These are phyloP conservation scores for Metopia argyrocephala DNA, from an alignment of 2,888 invertebrate genomes.

Conservation along the genomic window DNA sequence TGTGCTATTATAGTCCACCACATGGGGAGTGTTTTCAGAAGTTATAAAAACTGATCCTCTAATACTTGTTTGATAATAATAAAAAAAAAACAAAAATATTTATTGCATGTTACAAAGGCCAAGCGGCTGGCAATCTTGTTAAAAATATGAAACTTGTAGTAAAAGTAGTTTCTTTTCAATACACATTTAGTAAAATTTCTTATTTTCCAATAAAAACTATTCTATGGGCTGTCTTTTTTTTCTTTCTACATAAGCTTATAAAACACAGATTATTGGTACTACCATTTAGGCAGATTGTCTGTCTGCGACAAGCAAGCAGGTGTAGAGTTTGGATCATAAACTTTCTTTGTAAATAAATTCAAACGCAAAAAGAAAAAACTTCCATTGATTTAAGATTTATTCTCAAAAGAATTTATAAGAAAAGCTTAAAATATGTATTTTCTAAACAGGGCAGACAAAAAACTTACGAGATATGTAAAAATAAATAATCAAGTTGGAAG, in stretches of 20 bases:
- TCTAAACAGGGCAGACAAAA: too few relatives aligned
- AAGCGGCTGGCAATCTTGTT: conserved; percentile 54
- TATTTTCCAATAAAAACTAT: conserved; percentile 22
- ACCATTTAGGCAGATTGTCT: conserved; percentile 56
- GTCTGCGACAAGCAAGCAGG: too few relatives aligned
- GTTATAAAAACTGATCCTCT: too few relatives aligned
- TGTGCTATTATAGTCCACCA: too few relatives aligned
- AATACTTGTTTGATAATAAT: too few relatives aligned
- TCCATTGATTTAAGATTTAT: conserved; percentile 54
- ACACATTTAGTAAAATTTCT: conserved; percentile 3
- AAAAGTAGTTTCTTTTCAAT: conserved; percentile 60
- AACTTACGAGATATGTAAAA: too few relatives aligned
- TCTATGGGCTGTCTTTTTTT: conserved; percentile 33
- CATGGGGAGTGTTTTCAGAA: conserved; percentile 15
- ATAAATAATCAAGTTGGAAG: too few relatives aligned
- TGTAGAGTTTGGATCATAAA: conserved; percentile 56
- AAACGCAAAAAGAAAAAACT: conserved; percentile 12
- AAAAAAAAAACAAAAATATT: too few relatives aligned
- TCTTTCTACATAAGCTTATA: neutral
- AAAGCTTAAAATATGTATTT: too few relatives aligned
- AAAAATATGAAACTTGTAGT: conserved; percentile 65
- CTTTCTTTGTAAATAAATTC: conserved; percentile 45
- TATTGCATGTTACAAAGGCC: conserved; percentile 45
- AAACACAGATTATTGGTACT: conserved; percentile 31
- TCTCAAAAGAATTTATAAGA: too few relatives aligned